Conservation (phyloP, 2,797 vertebrate species). For the Spinibarbus caldwelli region DNA sequence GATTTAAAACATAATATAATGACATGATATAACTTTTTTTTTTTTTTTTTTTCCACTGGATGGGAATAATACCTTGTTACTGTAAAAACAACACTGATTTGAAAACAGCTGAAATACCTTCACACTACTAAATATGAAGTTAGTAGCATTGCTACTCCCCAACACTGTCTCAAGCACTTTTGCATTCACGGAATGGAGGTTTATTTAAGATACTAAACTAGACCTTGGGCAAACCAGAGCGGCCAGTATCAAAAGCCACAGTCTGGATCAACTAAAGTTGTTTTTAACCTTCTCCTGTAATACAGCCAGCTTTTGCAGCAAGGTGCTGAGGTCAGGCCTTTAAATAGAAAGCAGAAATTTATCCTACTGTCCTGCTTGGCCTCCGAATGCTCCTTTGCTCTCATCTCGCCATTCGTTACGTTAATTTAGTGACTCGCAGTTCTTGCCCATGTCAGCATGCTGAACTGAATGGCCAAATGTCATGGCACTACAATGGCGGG, state of each 20-base stretch:
- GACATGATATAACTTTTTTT: no score
- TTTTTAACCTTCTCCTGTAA: conserved; percentile 84
- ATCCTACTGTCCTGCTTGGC: conserved; percentile 75
- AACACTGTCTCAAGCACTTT: neutral
- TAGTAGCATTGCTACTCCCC: neutral
- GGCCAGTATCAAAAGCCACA: conserved; percentile 15
- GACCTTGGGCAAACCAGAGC: neutral
- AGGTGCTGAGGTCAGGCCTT: conserved; percentile 87
- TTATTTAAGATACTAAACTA: neutral
- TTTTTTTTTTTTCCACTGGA: neutral
- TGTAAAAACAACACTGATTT: neutral
- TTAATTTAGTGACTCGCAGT: conserved; percentile 81
- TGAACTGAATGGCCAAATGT: conserved; percentile 80
- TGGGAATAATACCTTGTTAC: neutral
- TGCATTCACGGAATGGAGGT: neutral
- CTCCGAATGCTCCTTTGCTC: conserved; percentile 71
- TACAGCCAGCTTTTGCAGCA: conserved; percentile 80
- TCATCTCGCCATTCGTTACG: conserved; percentile 73
- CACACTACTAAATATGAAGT: neutral
- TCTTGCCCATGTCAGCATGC: conserved; percentile 84
- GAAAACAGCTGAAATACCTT: neutral
- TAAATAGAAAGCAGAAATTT: conserved; percentile 82
- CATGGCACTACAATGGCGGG: conserved; percentile 76
- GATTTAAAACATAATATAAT: neutral
- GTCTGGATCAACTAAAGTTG: conserved; percentile 75